Percentiles rank a stretch among this genome's conserved stretches.
phyloP scores from a whole-genome alignment of 2,797 vertebrate species.

The Cheirogaleus major region DNA sequence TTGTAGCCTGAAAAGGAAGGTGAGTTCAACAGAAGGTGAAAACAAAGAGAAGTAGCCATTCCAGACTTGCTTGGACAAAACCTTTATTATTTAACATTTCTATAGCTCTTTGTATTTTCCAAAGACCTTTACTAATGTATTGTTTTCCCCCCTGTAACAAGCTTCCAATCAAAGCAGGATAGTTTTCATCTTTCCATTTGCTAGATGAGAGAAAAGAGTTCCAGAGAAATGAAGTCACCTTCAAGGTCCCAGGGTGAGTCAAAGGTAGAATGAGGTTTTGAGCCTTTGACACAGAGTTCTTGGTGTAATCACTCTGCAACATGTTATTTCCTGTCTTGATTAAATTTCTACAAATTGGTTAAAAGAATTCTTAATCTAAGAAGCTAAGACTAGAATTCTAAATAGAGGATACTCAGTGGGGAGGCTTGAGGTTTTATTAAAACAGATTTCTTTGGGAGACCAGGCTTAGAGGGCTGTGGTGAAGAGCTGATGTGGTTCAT shows the following conservation, averaged over 20 bases:
- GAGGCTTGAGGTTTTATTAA: constrained; percentile 50
- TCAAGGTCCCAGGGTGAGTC: constrained; percentile 29
- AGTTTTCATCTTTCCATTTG: constrained; percentile 66
- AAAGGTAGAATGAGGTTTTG: constrained; percentile 53
- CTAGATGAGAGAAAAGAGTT: constrained; percentile 62
- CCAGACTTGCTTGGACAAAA: constrained; percentile 51
- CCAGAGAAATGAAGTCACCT: constrained; percentile 57
- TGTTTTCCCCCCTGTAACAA: neutral
- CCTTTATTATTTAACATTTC: constrained; percentile 57
- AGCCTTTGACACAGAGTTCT: constrained; percentile 44
- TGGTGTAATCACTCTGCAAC: constrained; percentile 51
- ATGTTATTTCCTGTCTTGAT: constrained; percentile 61
- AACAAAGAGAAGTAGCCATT: constrained; percentile 40
- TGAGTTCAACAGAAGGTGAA: constrained; percentile 56
- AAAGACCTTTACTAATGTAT: constrained; percentile 57
- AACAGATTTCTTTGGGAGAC: neutral
- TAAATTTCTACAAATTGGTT: constrained; percentile 69
- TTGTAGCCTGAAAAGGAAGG: constrained; percentile 51
- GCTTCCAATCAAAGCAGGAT: constrained; percentile 60
- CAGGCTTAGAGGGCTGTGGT: neutral
- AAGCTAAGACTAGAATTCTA: constrained; percentile 54
- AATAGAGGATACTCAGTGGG: constrained; percentile 34
- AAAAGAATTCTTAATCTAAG: constrained; percentile 56
- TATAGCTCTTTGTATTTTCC: constrained; percentile 64
- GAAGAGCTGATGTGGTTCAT: constrained; percentile 10